Base-by-base conservation (phyloP, 2,888 invertebrate genomes). In the Tiliacea aurago region DNA sequence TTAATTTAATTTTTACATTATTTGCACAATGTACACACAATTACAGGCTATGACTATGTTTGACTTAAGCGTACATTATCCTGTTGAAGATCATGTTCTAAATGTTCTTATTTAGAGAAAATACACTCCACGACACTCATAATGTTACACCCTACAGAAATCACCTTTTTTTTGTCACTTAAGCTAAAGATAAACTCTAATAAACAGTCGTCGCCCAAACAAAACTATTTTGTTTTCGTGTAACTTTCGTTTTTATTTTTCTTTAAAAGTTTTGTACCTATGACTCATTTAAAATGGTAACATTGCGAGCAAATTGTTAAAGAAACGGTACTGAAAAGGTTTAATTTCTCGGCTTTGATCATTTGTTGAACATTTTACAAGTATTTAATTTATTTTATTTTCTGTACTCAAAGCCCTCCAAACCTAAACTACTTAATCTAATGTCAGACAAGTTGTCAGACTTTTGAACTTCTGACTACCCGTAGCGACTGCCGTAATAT, bases 171-270 rank as follows among this genome's bases (percentile, higher is more conserved):
- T 53, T 64, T 53, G 58, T 47, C 41, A 49, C 20, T 45, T 53
- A 59, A 72, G 11, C 20, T 53, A 10, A 41, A 81, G 47, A 68
- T 55, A 81, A 74, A 56, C 41, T 28, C 23, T 18, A 53, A 37
- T 65, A 55, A 53, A 58, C 4, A 10, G 18, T 33, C 20, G 43
- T 67, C 33, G 43, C 3, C 7, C 18, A 37, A 67, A 55, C 23
- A 55, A 53, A 68, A 74, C 75, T 67, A 53, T 62, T 59, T 59
- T 47, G 33, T 70, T 33, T 61, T 61, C 13, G 23, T 33, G 47
- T 13, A 33, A 20, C 20, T 63, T 41, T 74, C 18, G 5, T 64
- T 64, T 56, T 23, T 23, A 51, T 49, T 72, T 78, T 18, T 28
- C 33, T 53, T 49, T 33, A n/a, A 51, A 47, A 45, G 10, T 28